These are phyloP conservation scores for Lepus timidus DNA, from an alignment of 2,113 vertebrate species.

Conservation along the genomic window DNA sequence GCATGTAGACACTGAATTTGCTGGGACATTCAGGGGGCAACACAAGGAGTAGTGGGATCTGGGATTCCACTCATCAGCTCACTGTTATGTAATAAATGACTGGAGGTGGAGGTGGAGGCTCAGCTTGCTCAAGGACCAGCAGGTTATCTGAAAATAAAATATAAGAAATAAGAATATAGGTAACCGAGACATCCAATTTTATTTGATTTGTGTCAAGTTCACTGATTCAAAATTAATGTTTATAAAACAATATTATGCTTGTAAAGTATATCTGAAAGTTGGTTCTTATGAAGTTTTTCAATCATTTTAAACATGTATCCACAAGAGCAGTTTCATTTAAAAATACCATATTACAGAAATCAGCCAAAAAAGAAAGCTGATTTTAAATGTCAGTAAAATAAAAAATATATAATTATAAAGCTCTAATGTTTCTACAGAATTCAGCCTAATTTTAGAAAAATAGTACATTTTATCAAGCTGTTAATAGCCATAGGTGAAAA, in stretches of 20 bases:
- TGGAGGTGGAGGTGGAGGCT: background rate
- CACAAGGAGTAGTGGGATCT: no score
- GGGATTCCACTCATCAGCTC: background rate
- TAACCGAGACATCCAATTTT: background rate
- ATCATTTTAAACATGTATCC: background rate
- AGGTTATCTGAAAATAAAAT: background rate
- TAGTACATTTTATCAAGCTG: conserved; percentile 72
- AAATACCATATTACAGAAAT: conserved; percentile 9
- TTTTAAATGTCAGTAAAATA: conserved; percentile 47
- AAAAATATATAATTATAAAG: conserved; percentile 52
- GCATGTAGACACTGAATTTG: accelerated
- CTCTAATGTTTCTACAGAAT: conserved; percentile 48
- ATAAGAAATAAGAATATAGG: background rate
- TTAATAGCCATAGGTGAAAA: conserved; percentile 75
- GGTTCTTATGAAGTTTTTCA: background rate
- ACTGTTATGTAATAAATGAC: background rate
- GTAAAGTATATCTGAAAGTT: background rate
- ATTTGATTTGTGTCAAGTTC: background rate
- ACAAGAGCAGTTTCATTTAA: background rate
- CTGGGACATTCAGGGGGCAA: background rate
- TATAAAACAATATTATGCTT: background rate
- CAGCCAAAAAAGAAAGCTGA: conserved; percentile 6
- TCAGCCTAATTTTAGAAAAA: conserved; percentile 73
- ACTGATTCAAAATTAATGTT: background rate
- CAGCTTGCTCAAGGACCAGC: background rate